A percentile compares a stretch with the other conserved stretches of the same genome.
Evolutionary conservation across 1,140 invertebrate species (phyloP).

Genomic region (Drosophila simulans): DNA sequence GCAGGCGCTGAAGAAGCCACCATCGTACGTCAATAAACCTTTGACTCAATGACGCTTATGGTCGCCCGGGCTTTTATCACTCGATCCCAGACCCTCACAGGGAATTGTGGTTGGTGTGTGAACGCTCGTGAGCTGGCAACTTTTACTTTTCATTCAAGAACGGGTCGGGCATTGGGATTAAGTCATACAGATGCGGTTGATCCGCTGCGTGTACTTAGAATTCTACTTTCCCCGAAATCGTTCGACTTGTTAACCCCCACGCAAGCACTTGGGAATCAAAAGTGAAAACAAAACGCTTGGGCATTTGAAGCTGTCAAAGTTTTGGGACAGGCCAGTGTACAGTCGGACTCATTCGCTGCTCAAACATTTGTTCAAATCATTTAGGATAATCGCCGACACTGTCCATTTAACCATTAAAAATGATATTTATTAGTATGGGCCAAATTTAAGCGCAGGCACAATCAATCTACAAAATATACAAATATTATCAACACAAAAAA

Average conservation of each 20-base stretch:
- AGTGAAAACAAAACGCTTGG: slow-evolving; percentile 55
- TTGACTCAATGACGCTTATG: slow-evolving; percentile 67
- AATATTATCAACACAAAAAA: slow-evolving; percentile 18
- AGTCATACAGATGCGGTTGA: slow-evolving; percentile 43
- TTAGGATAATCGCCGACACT: slow-evolving; percentile 40
- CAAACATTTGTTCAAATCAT: slow-evolving; percentile 1
- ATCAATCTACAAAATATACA: slow-evolving; percentile 25
- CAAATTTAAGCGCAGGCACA: slow-evolving; percentile 20
- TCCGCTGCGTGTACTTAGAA: slow-evolving; percentile 44
- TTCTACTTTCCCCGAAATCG: slow-evolving; percentile 65
- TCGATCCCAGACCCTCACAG: slow-evolving; percentile 22
- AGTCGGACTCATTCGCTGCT: background rate
- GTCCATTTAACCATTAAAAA: slow-evolving; percentile 24
- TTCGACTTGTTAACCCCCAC: slow-evolving; percentile 39
- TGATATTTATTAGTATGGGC: slow-evolving; percentile 47
- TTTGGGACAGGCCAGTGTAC: slow-evolving; percentile 15
- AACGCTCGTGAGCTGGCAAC: slow-evolving; percentile 61
- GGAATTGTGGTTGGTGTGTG: slow-evolving; percentile 22
- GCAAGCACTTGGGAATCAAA: slow-evolving; percentile 51
- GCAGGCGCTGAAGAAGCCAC: slow-evolving; percentile 44
- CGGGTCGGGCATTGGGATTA: slow-evolving; percentile 61
- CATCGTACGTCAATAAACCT: slow-evolving; percentile 74
- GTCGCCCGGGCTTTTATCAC: slow-evolving; percentile 51
- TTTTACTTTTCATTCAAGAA: slow-evolving; percentile 80
- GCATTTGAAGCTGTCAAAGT: slow-evolving; percentile 23